Conservation (phyloP, 2,797 vertebrate species). For the Sciaenops ocellatus region DNA sequence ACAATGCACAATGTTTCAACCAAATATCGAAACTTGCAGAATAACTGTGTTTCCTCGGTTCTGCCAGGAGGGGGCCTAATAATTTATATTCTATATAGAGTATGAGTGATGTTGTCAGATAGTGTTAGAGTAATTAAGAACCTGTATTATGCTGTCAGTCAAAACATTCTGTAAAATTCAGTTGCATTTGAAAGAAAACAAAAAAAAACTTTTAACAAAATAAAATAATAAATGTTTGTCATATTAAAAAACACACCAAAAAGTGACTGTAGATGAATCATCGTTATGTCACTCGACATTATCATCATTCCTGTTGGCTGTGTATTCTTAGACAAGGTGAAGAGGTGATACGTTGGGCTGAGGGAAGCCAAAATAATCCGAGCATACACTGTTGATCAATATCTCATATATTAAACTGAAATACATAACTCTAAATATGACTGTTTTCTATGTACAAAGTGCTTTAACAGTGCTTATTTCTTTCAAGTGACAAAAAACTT, state of each 20-base stretch:
- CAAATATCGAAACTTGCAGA: slow-evolving; percentile 15
- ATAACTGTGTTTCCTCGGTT: slow-evolving; percentile 12
- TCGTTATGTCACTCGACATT: slow-evolving; percentile 59
- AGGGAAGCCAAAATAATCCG: slow-evolving; percentile 61
- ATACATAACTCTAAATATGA: slow-evolving; percentile 66
- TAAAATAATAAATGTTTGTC: slow-evolving; percentile 12
- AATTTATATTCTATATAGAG: background rate
- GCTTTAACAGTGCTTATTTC: slow-evolving; percentile 69
- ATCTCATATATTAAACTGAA: slow-evolving; percentile 54
- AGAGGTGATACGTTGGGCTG: slow-evolving; percentile 78
- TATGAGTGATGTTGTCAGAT: slow-evolving; percentile 6
- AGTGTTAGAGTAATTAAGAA: background rate
- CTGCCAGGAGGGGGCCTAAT: slow-evolving; percentile 1
- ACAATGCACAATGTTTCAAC: background rate
- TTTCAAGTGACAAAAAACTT: slow-evolving; percentile 50
- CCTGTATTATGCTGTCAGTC: background rate
- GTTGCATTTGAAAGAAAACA: slow-evolving; percentile 27
- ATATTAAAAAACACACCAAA: slow-evolving; percentile 20
- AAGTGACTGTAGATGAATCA: slow-evolving; percentile 8
- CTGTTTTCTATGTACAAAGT: slow-evolving; percentile 77
- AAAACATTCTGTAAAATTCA: slow-evolving; percentile 13
- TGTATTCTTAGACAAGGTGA: slow-evolving; percentile 83
- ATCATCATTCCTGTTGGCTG: slow-evolving; percentile 80
- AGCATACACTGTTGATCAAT: slow-evolving; percentile 60
- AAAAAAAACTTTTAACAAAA: slow-evolving; percentile 17